Evolutionary conservation across 2,797 vertebrate genomes (phyloP), one percentile per base, ranked within the genome.

Genomic region (Argentina silus): DNA sequence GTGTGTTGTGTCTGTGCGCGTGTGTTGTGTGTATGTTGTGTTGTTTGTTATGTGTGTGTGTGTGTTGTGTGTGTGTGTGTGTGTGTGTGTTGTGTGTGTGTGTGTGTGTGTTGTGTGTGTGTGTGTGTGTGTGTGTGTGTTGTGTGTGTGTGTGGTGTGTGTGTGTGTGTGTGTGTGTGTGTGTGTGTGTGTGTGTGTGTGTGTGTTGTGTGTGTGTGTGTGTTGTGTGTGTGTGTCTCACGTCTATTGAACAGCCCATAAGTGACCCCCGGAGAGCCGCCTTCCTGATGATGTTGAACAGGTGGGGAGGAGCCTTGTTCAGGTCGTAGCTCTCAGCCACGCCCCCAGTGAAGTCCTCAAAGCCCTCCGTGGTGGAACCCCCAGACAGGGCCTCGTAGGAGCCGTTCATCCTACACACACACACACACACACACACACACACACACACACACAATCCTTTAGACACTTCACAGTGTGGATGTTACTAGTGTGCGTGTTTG

Each of bases 281-380:
- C 81, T 94, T 94, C 6, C 89, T 53, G 70, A 96, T 93, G 87
- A 96, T 94, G 3, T 78, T 77, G 82, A 85, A 95, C 64, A 96
- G 92, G 66, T 95, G 92, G 0, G 71, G 4, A 0, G 95, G 95
- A 0, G 95, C 86, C 19, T 88, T 90, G 0, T 80, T 85, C 21
- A 96, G 90, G 44, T 95, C 93, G 0, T 90, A 96, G 92, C 90
- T 93, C 76, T 96, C 95, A 0, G 94, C 94, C 11, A 96, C 93
- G 0, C 95, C 95, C 0, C 95, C 95, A 0, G 95, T 96, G 86
- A 96, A 96, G 45, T 96, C 95, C 87, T 95, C 95, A 17, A 95
- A 95, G 7, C 94, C 95, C 80, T 96, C 95, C 0, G 94, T 93
- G 21, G 95, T 96, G 87, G 93, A 95, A 70, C 95, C 95, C 0